Percentiles rank a stretch among this genome's conserved stretches.
Conservation (phyloP, 2,113 vertebrate species). For the Phalacrocorax aristotelis region DNA sequence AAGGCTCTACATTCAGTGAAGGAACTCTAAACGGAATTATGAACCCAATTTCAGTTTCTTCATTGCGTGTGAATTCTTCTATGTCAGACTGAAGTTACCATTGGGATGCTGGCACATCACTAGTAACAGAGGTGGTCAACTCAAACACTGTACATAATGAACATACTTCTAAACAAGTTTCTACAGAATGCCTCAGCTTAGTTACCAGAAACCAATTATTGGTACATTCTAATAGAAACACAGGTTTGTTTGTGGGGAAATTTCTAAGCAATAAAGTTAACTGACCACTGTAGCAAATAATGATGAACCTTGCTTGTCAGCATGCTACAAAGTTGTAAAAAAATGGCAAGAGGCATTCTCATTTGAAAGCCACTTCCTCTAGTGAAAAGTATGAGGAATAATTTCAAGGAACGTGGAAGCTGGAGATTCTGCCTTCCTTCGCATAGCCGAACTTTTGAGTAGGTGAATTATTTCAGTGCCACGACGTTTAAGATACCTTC, state of each 20-base stretch:
- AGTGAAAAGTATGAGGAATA: not conserved
- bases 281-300: not conserved
- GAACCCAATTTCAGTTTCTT: not conserved
- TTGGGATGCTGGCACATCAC: not conserved
- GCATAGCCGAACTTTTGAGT: not conserved
- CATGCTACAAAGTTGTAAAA: not conserved
- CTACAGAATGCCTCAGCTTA: not conserved
- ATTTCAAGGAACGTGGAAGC: not conserved
- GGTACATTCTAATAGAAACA: not conserved
- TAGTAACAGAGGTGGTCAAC: not conserved
- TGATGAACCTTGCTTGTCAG: not conserved
- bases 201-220: not conserved
- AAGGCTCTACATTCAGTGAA: not conserved
- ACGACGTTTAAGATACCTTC: not conserved
- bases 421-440: not conserved
- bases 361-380: not conserved
- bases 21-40: not conserved
- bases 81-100: not conserved
- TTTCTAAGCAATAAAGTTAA: not conserved
- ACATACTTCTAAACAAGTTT: accelerated
- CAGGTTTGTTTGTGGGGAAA: not conserved
- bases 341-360: not conserved
- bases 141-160: accelerated
- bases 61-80: not conserved
- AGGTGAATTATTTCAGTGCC: not conserved